A percentile compares a stretch with the other conserved stretches of the same genome.
Conservation (phyloP, 2,888 invertebrate species). For the Clusia tigrina region DNA sequence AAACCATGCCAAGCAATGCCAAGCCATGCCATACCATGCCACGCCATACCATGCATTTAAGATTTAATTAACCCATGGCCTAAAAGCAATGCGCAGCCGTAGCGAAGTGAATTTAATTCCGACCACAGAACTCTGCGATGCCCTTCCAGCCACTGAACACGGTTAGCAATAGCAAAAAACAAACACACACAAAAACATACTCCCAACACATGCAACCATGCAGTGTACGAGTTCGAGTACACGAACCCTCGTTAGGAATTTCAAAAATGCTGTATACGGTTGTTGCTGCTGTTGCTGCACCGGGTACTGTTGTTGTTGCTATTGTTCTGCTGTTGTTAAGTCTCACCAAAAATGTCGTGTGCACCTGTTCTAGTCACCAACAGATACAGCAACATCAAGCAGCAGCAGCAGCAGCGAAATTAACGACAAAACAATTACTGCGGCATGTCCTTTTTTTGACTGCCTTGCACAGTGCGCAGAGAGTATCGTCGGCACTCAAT, state of each 20-base stretch:
- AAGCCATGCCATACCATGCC: no score
- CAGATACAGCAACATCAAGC: not conserved
- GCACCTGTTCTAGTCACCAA: conserved; percentile 31
- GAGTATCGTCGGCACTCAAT: conserved; percentile 57
- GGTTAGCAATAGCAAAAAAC: not conserved
- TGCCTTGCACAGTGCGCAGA: no score
- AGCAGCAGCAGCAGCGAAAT: not conserved
- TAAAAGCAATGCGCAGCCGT: not conserved
- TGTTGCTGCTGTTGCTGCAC: not conserved
- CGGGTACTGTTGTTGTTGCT: not conserved
- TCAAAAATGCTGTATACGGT: conserved; percentile 13
- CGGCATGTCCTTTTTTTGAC: conserved; percentile 19
- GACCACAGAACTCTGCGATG: no score
- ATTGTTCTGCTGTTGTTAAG: not conserved
- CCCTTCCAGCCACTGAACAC: no score
- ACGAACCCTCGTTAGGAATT: conserved; percentile 11
- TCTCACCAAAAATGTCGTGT: conserved; percentile 47
- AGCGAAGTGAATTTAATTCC: no score
- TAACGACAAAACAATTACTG: conserved; percentile 2
- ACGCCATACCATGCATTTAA: not conserved
- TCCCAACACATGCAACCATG: no score
- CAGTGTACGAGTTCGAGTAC: not conserved
- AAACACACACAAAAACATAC: no score
- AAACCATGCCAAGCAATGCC: not conserved
- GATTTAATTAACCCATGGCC: not conserved